Percentiles rank a stretch among this genome's conserved stretches.
phyloP scores from a whole-genome alignment of 2,888 invertebrate species.

The Tetanocera ferruginea region DNA sequence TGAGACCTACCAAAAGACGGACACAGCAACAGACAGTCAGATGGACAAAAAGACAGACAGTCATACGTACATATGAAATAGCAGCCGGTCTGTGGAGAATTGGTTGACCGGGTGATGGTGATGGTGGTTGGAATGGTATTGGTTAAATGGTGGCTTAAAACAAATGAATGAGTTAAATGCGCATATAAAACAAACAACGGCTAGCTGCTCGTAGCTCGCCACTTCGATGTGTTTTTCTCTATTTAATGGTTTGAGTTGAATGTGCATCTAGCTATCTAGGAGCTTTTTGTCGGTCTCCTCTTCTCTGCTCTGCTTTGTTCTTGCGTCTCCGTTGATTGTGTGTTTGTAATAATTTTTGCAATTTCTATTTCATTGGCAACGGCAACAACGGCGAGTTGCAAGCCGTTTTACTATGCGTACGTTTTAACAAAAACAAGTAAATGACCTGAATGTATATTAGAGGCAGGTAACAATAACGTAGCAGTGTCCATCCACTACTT shows the following conservation, averaged over 20 bases:
- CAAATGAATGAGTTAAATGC: slow-evolving; percentile 1
- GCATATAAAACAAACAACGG: not conserved
- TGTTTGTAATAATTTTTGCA: not conserved
- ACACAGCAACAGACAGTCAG: not conserved
- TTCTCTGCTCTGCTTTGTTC: no score
- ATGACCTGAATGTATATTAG: not conserved
- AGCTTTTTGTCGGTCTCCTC: no score
- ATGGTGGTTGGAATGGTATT: not conserved
- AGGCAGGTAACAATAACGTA: not conserved
- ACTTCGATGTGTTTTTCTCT: not conserved
- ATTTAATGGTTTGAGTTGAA: not conserved
- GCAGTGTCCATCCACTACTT: not conserved
- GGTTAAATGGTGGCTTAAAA: not conserved
- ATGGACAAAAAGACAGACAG: not conserved
- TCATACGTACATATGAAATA: not conserved
- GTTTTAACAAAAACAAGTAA: not conserved
- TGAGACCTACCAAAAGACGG: not conserved
- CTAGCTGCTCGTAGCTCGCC: not conserved
- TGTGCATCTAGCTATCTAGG: not conserved
- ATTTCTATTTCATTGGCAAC: not conserved
- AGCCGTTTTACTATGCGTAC: not conserved
- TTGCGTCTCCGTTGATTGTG: not conserved
- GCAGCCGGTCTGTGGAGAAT: not conserved
- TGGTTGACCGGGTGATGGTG: not conserved
- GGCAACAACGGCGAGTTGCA: not conserved